Evolutionary conservation across 2,797 vertebrate genomes (phyloP).

Genomic region (Chrysocyon brachyurus): DNA sequence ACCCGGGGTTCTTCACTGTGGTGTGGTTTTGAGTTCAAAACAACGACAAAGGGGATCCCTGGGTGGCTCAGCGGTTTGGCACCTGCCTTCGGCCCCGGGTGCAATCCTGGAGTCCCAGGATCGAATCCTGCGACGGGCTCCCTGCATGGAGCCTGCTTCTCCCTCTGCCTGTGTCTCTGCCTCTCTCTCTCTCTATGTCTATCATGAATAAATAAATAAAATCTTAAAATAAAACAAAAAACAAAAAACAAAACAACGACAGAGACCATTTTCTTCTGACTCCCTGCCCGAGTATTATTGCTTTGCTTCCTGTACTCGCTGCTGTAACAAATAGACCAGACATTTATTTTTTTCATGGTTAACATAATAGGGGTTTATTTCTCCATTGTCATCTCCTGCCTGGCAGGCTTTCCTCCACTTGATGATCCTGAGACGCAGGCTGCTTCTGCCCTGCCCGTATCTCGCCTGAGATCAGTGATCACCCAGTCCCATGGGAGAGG

Average conservation of each 20-base stretch:
- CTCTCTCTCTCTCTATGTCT: no score
- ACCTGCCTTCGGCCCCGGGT: no score
- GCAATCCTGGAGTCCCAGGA: no score
- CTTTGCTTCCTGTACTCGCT: slow-evolving; percentile 31
- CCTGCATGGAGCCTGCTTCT: no score
- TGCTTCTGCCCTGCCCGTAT: neutral
- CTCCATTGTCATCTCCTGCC: neutral
- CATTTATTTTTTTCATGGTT: neutral
- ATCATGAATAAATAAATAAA: no score
- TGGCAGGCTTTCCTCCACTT: neutral
- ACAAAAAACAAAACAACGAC: neutral
- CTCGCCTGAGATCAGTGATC: neutral
- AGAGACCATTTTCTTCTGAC: slow-evolving; percentile 23
- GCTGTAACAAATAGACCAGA: slow-evolving; percentile 37
- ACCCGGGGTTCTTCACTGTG: slow-evolving; percentile 38
- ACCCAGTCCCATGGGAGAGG: neutral
- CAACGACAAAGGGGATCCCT: neutral
- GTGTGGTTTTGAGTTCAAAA: slow-evolving; percentile 37
- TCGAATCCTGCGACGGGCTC: no score
- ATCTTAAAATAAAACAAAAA: no score
- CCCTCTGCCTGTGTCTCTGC: no score
- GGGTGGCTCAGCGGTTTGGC: no score
- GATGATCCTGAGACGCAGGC: neutral
- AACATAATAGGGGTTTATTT: neutral
- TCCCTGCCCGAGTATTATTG: neutral